These are phyloP conservation scores for Heteractis magnifica DNA, from an alignment of 92 coral and sea anemone species.

Conservation along the genomic window DNA sequence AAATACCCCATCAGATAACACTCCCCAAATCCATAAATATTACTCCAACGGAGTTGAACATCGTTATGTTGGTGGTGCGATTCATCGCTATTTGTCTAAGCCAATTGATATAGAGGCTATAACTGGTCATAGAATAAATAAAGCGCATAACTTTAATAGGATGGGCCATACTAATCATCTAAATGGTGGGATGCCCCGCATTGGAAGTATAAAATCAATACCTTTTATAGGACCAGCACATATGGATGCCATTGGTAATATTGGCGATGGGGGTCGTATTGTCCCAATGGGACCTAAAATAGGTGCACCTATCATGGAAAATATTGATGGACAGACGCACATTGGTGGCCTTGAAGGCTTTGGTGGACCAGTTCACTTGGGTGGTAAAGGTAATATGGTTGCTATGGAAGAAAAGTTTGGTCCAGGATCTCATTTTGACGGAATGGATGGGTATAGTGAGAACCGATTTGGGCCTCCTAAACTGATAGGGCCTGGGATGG, in stretches of 20 bases:
- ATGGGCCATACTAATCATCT: neutral
- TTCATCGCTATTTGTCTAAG: slow-evolving; percentile 67
- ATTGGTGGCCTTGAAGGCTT: neutral
- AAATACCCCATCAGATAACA: slow-evolving; percentile 5
- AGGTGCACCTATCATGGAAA: neutral
- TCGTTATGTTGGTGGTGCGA: slow-evolving; percentile 59
- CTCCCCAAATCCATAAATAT: slow-evolving; percentile 59
- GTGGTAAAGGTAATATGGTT: neutral
- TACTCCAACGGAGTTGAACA: slow-evolving; percentile 55
- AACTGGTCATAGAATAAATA: slow-evolving; percentile 17
- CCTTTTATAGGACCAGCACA: slow-evolving; percentile 14
- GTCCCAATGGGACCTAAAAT: neutral
- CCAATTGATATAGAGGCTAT: slow-evolving; percentile 54
- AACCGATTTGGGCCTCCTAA: slow-evolving; percentile 33
- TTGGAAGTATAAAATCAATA: slow-evolving; percentile 14
- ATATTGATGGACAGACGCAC: neutral
- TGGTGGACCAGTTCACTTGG: slow-evolving; percentile 1
- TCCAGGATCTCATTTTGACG: slow-evolving; percentile 20
- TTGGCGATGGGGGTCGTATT: neutral
- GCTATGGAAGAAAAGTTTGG: neutral
- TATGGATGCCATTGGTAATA: neutral
- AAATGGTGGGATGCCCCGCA: slow-evolving; percentile 4
- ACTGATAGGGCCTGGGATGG: slow-evolving; percentile 7
- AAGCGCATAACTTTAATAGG: neutral
- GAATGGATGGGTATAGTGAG: slow-evolving; percentile 16